Conservation (phyloP, 2,113 vertebrate species). For the Trochalopteron elliotii region DNA sequence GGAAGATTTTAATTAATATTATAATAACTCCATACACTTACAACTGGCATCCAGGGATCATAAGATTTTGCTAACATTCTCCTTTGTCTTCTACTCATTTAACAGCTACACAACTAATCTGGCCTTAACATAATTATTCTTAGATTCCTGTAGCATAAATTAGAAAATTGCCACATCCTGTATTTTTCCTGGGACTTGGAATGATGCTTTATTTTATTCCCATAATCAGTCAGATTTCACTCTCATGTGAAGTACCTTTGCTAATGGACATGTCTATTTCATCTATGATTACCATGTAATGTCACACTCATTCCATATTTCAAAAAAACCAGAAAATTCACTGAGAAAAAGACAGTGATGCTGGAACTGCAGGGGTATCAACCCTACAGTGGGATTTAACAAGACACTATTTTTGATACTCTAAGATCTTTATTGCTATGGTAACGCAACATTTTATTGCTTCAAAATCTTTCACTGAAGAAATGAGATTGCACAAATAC, state of each 20-base stretch:
- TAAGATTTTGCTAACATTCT: not conserved
- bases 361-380: not conserved
- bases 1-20: not conserved
- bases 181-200: not conserved
- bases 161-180: not conserved
- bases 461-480: not conserved
- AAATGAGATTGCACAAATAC: not conserved
- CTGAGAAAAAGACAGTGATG: not conserved
- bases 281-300: not conserved
- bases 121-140: not conserved
- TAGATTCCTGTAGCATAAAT: not conserved
- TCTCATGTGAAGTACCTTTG: not conserved
- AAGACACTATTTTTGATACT: not conserved
- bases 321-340: not conserved
- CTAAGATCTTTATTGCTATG: slow-evolving; percentile 26
- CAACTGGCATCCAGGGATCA: not conserved
- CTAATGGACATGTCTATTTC: not conserved
- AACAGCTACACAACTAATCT: not conserved
- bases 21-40: not conserved
- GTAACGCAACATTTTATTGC: slow-evolving; percentile 30
- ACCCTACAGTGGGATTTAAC: not conserved
- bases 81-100: not conserved
- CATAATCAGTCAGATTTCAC: not conserved
- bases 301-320: not conserved
- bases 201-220: not conserved